Evolutionary conservation across 1,140 invertebrate genomes (phyloP).

Genomic region (Drosophila ficusphila): DNA sequence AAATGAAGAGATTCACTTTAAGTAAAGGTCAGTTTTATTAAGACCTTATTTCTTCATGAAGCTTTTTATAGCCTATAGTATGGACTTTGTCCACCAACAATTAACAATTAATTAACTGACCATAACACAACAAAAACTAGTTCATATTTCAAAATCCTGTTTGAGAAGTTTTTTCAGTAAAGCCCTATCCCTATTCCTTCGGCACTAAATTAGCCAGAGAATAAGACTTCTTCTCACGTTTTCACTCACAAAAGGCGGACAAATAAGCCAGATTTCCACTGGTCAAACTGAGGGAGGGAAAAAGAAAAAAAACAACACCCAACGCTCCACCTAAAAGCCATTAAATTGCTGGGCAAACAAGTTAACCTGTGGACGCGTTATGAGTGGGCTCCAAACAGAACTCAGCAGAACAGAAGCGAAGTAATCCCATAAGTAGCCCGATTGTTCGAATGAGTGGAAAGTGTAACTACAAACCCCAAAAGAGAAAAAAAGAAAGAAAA

Average conservation of each 20-base stretch:
- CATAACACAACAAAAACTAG: not conserved
- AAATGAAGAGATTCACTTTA: no score
- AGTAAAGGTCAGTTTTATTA: no score
- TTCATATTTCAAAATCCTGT: not conserved
- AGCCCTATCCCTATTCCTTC: not conserved
- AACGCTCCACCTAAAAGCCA: conserved; percentile 15
- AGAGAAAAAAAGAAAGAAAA: conserved; percentile 9
- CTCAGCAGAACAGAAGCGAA: conserved; percentile 15
- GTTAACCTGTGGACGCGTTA: conserved; percentile 55
- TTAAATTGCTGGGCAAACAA: conserved; percentile 60
- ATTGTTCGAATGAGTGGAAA: conserved; percentile 46
- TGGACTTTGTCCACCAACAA: no score
- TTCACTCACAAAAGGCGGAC: conserved; percentile 24
- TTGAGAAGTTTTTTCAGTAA: not conserved
- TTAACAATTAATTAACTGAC: no score
- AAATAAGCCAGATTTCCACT: conserved; percentile 43
- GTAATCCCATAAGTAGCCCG: conserved; percentile 66
- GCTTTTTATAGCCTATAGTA: no score
- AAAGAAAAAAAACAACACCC: conserved; percentile 25
- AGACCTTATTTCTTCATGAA: no score
- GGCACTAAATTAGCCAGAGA: not conserved
- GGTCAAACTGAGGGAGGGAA: conserved; percentile 2
- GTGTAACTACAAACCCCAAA: conserved; percentile 31
- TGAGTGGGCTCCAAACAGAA: conserved; percentile 37
- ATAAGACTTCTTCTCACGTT: conserved; percentile 30